These are phyloP conservation scores for Drosophila neutralis DNA, from an alignment of 2,888 invertebrate species.

Conservation along the genomic window DNA sequence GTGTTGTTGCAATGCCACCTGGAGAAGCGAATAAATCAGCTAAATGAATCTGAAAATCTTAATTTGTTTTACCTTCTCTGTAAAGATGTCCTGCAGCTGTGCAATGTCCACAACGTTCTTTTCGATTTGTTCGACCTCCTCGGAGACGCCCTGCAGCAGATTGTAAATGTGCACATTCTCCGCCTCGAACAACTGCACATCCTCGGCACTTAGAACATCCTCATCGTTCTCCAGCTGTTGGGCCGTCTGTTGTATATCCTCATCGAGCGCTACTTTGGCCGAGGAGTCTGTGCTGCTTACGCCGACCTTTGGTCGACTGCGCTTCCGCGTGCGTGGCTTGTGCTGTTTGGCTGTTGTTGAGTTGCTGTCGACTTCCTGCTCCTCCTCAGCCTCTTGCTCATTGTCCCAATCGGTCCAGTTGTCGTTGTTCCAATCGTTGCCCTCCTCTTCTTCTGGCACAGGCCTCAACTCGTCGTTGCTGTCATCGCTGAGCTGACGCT, in stretches of 20 bases:
- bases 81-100: slow-evolving; percentile 97
- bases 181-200: slow-evolving; percentile 95
- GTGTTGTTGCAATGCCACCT: slow-evolving; percentile 95
- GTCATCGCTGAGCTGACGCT: slow-evolving; percentile 30
- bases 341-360: slow-evolving; percentile 25
- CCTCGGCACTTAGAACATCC: slow-evolving; percentile 90
- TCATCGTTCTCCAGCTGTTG: slow-evolving; percentile 78
- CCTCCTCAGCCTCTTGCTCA: slow-evolving; percentile 31
- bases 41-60: not conserved
- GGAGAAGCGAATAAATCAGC: slow-evolving; percentile 5
- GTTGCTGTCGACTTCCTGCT: slow-evolving; percentile 3
- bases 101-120: slow-evolving; percentile 98
- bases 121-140: slow-evolving; percentile 95
- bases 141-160: slow-evolving; percentile 94
- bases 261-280: slow-evolving; percentile 82
- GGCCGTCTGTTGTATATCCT: slow-evolving; percentile 82
- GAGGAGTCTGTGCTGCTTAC: slow-evolving; percentile 54
- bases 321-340: slow-evolving; percentile 56
- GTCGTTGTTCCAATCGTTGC: slow-evolving; percentile 65
- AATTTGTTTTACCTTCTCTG: slow-evolving; percentile 90
- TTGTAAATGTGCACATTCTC: slow-evolving; percentile 95
- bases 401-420: slow-evolving; percentile 62
- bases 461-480: slow-evolving; percentile 16
- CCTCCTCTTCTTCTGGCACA: slow-evolving; percentile 26
- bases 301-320: slow-evolving; percentile 32